Conservation (phyloP, 2,113 vertebrate genomes). For the Rhinolophus ferrumequinum region DNA sequence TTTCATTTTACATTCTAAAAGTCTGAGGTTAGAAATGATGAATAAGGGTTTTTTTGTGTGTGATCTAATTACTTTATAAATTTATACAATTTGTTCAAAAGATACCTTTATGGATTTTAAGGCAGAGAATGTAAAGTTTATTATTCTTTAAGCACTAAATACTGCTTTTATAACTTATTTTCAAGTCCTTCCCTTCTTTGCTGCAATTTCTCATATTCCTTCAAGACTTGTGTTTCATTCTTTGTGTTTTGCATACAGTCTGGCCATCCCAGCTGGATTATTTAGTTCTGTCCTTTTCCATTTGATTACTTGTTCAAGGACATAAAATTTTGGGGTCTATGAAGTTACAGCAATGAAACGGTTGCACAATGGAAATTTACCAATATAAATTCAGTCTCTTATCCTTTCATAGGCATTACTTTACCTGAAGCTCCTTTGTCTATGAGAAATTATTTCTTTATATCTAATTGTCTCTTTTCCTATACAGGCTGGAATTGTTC, state of each 20-base stretch:
- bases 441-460: slow-evolving; percentile 86
- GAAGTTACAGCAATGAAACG: slow-evolving; percentile 70
- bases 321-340: slow-evolving; percentile 52
- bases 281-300: slow-evolving; percentile 66
- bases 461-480: slow-evolving; percentile 83
- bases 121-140: slow-evolving; percentile 48
- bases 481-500: slow-evolving; percentile 87
- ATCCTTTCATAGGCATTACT: slow-evolving; percentile 77
- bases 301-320: slow-evolving; percentile 75
- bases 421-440: slow-evolving; percentile 79
- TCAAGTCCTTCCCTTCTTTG: slow-evolving; percentile 58
- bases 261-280: slow-evolving; percentile 52
- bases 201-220: slow-evolving; percentile 49
- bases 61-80: slow-evolving; percentile 55
- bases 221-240: slow-evolving; percentile 67
- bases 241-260: slow-evolving; percentile 59
- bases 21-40: slow-evolving; percentile 64
- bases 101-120: slow-evolving; percentile 41
- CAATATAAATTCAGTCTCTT: slow-evolving; percentile 61
- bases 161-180: slow-evolving; percentile 69
- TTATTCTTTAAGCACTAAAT: slow-evolving; percentile 73
- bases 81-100: slow-evolving; percentile 35
- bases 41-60: slow-evolving; percentile 2
- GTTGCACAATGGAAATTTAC: slow-evolving; percentile 72
- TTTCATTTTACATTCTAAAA: slow-evolving; percentile 65